Percentiles rank a stretch among this genome's conserved stretches.
phyloP scores from a whole-genome alignment of 2,888 invertebrate species.

The Amphiduros pacificus region DNA sequence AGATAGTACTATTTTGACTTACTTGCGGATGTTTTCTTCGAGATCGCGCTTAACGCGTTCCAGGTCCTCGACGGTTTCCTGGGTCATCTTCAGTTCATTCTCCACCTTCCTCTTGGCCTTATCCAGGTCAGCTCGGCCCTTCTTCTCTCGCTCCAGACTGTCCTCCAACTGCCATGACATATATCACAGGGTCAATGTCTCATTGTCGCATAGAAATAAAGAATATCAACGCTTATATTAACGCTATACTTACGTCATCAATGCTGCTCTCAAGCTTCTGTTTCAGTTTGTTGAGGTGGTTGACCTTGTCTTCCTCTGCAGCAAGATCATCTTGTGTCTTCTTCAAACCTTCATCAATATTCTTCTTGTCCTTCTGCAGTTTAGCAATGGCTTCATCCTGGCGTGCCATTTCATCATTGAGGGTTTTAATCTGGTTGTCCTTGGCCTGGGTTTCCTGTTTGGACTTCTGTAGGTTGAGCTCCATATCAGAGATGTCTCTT shows the following conservation, averaged over 20 bases:
- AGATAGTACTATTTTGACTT: too few species aligned
- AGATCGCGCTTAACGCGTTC: conserved; percentile 57
- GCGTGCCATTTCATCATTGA: conserved; percentile 93
- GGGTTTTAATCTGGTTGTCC: conserved; percentile 85
- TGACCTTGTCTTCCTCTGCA: conserved; percentile 98
- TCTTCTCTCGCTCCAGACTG: conserved; percentile 98
- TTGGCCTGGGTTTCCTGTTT: conserved; percentile 98
- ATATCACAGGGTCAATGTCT: too few species aligned
- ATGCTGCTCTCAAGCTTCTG: conserved; percentile 97
- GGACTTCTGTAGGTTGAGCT: conserved; percentile 85
- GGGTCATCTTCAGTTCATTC: conserved; percentile 87
- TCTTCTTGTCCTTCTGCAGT: conserved; percentile 98
- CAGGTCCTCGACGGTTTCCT: conserved; percentile 59
- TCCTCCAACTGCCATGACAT: too few species aligned
- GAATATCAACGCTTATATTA: too few species aligned
- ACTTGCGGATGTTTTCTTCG: conserved; percentile 51
- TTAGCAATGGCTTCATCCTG: conserved; percentile 99
- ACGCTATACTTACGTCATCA: too few species aligned
- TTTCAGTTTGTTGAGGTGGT: conserved; percentile 99
- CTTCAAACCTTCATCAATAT: conserved; percentile 77
- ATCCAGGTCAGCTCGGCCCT: conserved; percentile 94
- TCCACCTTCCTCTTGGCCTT: conserved; percentile 98
- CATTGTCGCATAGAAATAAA: too few species aligned
- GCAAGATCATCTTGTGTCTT: conserved; percentile 61
- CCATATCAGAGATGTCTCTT: conserved; percentile 96